phyloP scores from a whole-genome alignment of 2,113 vertebrate species.

The Astatoreochromis straeleni region DNA sequence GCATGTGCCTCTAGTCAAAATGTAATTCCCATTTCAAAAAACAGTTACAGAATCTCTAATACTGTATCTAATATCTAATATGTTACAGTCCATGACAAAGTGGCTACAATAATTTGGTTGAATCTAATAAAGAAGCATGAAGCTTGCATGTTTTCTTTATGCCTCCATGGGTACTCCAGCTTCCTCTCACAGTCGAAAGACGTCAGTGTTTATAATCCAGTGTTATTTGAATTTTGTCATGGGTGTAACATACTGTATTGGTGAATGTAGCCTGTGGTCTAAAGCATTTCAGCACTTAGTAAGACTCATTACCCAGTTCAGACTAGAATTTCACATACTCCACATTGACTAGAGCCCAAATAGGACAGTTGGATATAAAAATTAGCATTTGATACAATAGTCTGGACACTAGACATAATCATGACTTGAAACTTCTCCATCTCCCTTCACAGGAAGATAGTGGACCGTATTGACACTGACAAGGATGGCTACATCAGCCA shows the following conservation, averaged over 20 bases:
- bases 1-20: not conserved
- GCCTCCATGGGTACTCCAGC: not conserved
- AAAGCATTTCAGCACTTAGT: not conserved
- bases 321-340: not conserved
- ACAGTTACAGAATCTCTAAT: not conserved
- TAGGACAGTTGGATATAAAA: not conserved
- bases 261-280: not conserved
- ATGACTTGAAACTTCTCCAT: not conserved
- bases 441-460: slow-evolving; percentile 75
- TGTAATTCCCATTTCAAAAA: not conserved
- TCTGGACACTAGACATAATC: not conserved
- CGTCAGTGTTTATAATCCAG: not conserved
- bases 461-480: slow-evolving; percentile 83
- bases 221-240: not conserved
- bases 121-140: not conserved
- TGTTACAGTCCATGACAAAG: not conserved
- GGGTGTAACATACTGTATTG: not conserved
- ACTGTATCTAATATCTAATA: not conserved
- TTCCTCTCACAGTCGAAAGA: not conserved
- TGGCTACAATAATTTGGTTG: not conserved
- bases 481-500: slow-evolving; percentile 79
- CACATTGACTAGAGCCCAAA: not conserved
- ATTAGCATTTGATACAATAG: not conserved
- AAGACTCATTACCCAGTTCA: not conserved
- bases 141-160: not conserved